Evolutionary conservation across 2,888 invertebrate genomes (phyloP).

Genomic region (Nomada hirtipes): DNA sequence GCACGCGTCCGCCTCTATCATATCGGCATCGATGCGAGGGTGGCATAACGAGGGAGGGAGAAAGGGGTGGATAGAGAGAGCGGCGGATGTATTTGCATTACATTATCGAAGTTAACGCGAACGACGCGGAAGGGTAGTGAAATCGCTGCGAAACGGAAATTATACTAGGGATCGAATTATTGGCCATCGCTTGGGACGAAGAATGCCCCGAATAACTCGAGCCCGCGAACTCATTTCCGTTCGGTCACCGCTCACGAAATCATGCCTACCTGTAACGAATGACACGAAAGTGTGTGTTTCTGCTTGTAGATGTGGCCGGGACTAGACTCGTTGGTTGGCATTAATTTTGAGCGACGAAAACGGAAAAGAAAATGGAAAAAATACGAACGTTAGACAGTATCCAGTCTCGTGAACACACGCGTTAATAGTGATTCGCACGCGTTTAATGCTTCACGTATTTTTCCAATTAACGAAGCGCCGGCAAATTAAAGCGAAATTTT

Average conservation of each 20-base stretch:
- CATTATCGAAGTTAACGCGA: constrained; percentile 56
- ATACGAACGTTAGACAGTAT: not conserved
- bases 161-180: constrained; percentile 74
- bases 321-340: constrained; percentile 49
- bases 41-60: not conserved
- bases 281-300: constrained; percentile 5
- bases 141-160: constrained; percentile 71
- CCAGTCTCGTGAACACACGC: not conserved
- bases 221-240: constrained; percentile 74
- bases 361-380: not conserved
- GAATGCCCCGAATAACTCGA: constrained; percentile 71
- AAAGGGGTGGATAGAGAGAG: not conserved
- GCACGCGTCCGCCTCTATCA: constrained; percentile 17
- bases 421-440: constrained; percentile 12
- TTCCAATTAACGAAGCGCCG: constrained; percentile 35
- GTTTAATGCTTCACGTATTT: constrained; percentile 41
- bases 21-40: constrained; percentile 32
- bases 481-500: constrained; percentile 27
- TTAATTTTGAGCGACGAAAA: constrained; percentile 25
- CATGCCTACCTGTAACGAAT: constrained; percentile 49
- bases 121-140: constrained; percentile 54
- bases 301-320: not conserved
- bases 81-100: constrained; percentile 52
- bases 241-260: constrained; percentile 51
- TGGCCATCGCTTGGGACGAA: constrained; percentile 59